Evolutionary conservation across 2,797 vertebrate species (phyloP).

Genomic region (Macropodus opercularis): DNA sequence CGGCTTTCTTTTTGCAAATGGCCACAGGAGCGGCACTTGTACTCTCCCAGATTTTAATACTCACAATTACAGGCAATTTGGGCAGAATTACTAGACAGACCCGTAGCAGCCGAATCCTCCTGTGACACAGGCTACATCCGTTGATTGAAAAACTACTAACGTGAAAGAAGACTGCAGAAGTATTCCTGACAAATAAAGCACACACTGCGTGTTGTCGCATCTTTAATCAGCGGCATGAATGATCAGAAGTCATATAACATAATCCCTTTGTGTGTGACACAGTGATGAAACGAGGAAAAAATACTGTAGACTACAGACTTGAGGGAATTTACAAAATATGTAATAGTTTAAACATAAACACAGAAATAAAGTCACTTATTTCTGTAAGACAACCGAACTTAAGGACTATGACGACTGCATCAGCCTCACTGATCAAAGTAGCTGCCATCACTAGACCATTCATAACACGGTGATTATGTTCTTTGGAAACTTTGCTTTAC

Average conservation of each 20-base stretch:
- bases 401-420: too few species aligned
- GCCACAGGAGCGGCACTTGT: conserved; percentile 92
- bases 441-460: too few species aligned
- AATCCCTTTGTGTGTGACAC: not conserved
- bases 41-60: conserved; percentile 95
- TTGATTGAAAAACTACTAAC: conserved; percentile 28
- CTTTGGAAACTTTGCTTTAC: not conserved
- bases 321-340: too few species aligned
- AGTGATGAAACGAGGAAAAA: too few species aligned
- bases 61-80: conserved; percentile 98
- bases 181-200: conserved; percentile 6
- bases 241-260: not conserved
- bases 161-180: conserved; percentile 15
- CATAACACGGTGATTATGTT: not conserved
- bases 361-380: too few species aligned
- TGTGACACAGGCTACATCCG: conserved; percentile 73
- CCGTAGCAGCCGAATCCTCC: conserved; percentile 79
- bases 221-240: conserved; percentile 2
- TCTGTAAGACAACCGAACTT: too few species aligned
- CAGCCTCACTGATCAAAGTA: too few species aligned
- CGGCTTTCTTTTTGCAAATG: conserved; percentile 90
- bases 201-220: conserved; percentile 1
- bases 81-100: conserved; percentile 84
- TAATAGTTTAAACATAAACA: too few species aligned
- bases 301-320: too few species aligned